Percentiles rank a stretch among this genome's conserved stretches.
Conservation (phyloP, 2,113 vertebrate species). For the Chaenocephalus aceratus region DNA sequence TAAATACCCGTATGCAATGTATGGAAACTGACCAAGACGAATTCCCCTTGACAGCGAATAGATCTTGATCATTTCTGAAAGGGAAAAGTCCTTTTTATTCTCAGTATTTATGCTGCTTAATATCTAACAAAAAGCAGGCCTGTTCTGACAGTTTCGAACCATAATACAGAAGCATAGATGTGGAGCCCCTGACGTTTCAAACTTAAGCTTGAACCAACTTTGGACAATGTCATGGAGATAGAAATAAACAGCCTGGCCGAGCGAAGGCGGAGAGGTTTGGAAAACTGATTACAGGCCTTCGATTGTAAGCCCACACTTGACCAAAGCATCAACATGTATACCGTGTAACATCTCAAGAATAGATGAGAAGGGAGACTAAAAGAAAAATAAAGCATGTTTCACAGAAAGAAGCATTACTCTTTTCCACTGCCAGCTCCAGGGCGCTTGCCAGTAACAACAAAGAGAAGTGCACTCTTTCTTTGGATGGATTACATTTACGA, state of each 20-base stretch:
- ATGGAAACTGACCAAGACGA: constrained; percentile 48
- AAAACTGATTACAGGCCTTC: constrained; percentile 80
- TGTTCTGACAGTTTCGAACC: constrained; percentile 21
- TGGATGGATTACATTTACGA: constrained; percentile 71
- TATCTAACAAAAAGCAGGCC: constrained; percentile 33
- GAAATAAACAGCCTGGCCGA: constrained; percentile 71
- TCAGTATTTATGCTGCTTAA: constrained; percentile 22
- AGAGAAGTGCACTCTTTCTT: constrained; percentile 70
- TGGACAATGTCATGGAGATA: constrained; percentile 71
- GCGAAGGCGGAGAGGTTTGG: constrained; percentile 69
- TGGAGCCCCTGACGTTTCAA: constrained; percentile 48
- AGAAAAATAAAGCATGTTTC: constrained; percentile 30
- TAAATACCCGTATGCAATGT: constrained; percentile 59
- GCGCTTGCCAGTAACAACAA: constrained; percentile 77
- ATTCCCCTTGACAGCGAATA: constrained; percentile 32
- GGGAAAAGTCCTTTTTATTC: constrained; percentile 16
- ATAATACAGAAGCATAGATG: constrained; percentile 27
- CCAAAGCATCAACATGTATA: constrained; percentile 76
- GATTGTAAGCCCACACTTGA: constrained; percentile 72
- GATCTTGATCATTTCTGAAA: constrained; percentile 28
- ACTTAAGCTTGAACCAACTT: constrained; percentile 53
- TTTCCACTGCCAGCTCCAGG: constrained; percentile 63
- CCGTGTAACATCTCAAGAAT: constrained; percentile 75
- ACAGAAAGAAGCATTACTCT: constrained; percentile 77
- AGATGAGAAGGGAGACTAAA: constrained; percentile 50